A percentile compares a stretch with the other conserved stretches of the same genome.
Conservation (phyloP, 2,113 vertebrate species). For the Corythaixoides concolor region DNA sequence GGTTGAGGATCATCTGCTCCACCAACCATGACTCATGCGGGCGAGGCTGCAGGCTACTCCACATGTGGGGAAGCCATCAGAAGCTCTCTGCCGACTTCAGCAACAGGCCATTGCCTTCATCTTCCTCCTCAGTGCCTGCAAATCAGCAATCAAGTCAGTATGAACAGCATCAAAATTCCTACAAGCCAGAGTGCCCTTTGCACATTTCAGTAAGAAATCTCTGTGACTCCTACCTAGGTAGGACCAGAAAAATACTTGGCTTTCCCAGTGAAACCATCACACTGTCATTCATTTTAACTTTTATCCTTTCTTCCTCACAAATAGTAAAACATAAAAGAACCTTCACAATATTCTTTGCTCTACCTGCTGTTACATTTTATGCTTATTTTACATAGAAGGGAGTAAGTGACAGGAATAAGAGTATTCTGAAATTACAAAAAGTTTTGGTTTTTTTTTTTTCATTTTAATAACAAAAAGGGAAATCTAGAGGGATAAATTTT, state of each 20-base stretch:
- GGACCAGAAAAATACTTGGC: background rate
- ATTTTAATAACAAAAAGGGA: background rate
- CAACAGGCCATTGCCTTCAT: conserved; percentile 60
- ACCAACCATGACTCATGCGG: conserved; percentile 86
- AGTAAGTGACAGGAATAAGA: background rate
- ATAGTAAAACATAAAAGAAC: background rate
- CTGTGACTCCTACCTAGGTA: background rate
- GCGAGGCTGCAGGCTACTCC: conserved; percentile 90
- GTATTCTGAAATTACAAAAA: background rate
- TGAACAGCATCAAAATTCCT: background rate
- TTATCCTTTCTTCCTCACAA: background rate
- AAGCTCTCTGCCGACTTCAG: conserved; percentile 85
- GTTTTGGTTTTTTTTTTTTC: too few relatives aligned
- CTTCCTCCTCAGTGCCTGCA: background rate
- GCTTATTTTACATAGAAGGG: background rate
- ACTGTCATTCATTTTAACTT: background rate
- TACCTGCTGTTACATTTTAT: background rate
- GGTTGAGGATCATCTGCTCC: conserved; percentile 91
- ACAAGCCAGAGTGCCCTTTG: background rate
- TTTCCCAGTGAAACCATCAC: background rate
- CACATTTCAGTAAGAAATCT: background rate
- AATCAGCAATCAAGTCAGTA: conserved; percentile 64
- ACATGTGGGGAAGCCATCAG: conserved; percentile 92
- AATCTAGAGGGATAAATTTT: background rate
- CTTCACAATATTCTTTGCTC: background rate